Evolutionary conservation across 2,888 invertebrate genomes (phyloP).

Genomic region (Drosophila sordidapex): DNA sequence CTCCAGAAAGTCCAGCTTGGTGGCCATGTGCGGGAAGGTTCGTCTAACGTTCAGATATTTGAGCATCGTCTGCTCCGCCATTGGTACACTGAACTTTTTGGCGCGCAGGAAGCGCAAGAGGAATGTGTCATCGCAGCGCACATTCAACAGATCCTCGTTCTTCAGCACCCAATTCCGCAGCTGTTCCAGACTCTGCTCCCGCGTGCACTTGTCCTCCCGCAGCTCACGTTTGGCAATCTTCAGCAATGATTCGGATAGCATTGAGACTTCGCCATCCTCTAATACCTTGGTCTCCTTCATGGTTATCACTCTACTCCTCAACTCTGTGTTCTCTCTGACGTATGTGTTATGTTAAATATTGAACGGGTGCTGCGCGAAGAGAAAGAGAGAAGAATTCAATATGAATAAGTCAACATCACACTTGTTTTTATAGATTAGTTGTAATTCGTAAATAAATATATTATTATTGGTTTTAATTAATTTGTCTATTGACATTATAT

Average conservation of each 20-base stretch:
- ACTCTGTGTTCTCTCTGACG: constrained; percentile 21
- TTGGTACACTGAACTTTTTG: constrained; percentile 91
- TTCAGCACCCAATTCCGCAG: constrained; percentile 90
- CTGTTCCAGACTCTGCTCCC: constrained; percentile 88
- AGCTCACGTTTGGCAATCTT: constrained; percentile 88
- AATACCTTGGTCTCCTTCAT: constrained; percentile 66
- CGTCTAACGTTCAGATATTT: constrained; percentile 91
- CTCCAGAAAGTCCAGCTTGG: constrained; percentile 88
- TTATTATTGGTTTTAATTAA: not conserved
- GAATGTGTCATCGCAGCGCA: constrained; percentile 90
- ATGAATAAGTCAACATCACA: not conserved
- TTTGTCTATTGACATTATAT: not conserved
- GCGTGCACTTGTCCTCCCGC: constrained; percentile 88
- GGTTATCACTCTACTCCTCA: not conserved
- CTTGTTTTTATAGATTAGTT: not conserved
- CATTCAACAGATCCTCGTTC: constrained; percentile 89
- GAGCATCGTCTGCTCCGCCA: constrained; percentile 91
- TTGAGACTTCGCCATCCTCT: constrained; percentile 38
- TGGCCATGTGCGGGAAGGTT: constrained; percentile 88
- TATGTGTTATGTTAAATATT: constrained; percentile 31
- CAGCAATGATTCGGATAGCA: constrained; percentile 70
- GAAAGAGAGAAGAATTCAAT: not conserved
- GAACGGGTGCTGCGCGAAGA: constrained; percentile 1
- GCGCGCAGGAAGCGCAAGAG: constrained; percentile 90
- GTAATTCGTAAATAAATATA: not conserved